Base-by-base conservation (phyloP, 2,797 vertebrate genomes). In the Platyrinchus mystaceus region DNA sequence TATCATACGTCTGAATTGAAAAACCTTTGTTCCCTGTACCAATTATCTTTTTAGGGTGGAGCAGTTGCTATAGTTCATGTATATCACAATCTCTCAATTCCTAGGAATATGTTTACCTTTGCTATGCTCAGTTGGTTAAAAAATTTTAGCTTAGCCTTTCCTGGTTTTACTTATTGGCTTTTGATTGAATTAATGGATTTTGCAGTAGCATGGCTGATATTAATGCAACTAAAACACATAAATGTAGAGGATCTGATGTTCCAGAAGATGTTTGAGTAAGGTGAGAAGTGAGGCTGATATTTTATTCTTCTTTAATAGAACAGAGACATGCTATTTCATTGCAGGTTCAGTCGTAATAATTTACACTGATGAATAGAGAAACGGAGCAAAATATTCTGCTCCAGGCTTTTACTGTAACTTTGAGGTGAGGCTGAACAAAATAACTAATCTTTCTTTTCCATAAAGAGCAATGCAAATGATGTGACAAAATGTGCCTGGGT, bases 1-100 rank as follows among this genome's bases (percentile, higher is more conserved):
- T 92, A 24, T 69, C 10, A 8, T 63, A 87, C 37, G 50, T 62
- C 71, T 78, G 87, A 89, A 79, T 67, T 77, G 86, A 93, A 95
- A 93, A 91, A 24, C 11, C 14, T 95, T 96, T 96, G 36, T 84
- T 94, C 20, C 16, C 52, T 23, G 12, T 37, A 36, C 73, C 68
- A 73, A 37, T 95, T 95, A 82, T 76, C 36, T 78, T 93, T 76
- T 86, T 63, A 39, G 34, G 23, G 27, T 50, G 88, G 32, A 81
- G 79, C 55, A 84, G 23, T 68, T 7, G 3, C 49, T 82, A n/a
- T 14, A 44, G 24, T 28, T 87, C 1, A 1, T 52, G 53, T 43
- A 14, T 76, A 28, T 16, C 49, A 49, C 30, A 67, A 44, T 12
- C 5, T 71, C 52, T 62, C 5, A 6, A 10, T 84, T 87, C 20